Evolutionary conservation across 2,888 invertebrate species (phyloP).

Genomic region (Agrotis exclamationis): DNA sequence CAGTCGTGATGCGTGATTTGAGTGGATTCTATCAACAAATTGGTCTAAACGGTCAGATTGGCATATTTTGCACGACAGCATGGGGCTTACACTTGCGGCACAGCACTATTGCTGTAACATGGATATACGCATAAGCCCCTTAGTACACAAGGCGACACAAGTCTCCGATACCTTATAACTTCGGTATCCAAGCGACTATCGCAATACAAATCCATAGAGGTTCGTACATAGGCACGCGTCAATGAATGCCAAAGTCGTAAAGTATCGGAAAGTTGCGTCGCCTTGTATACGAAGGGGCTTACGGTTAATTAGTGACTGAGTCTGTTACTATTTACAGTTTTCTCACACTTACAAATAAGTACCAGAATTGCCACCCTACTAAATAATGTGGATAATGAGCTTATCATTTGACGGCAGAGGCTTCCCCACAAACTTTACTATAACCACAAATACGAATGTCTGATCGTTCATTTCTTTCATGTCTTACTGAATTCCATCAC

Average conservation of each 20-base stretch:
- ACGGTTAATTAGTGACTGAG: neutral
- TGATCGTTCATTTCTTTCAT: neutral
- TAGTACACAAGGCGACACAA: no score
- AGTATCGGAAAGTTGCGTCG: no score
- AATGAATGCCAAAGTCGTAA: no score
- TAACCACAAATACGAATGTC: slow-evolving; percentile 12
- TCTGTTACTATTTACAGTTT: neutral
- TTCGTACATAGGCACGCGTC: no score
- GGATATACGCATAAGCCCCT: neutral
- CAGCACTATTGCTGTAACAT: neutral
- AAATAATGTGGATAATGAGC: slow-evolving; percentile 2
- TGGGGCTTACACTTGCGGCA: neutral
- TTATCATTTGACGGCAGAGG: neutral
- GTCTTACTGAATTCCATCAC: slow-evolving; percentile 19
- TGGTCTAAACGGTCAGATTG: neutral
- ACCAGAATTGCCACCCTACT: neutral
- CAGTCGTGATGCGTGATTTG: neutral
- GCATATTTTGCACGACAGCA: neutral
- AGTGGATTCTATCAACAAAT: neutral
- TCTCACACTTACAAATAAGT: neutral
- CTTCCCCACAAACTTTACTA: slow-evolving; percentile 14
- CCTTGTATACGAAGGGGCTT: no score
- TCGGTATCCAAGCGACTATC: no score
- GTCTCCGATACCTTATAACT: no score
- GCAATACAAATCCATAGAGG: no score